Evolutionary conservation across 2,113 vertebrate genomes (phyloP), one percentile per base, ranked within the genome.

Genomic region (Alethe castanea): DNA sequence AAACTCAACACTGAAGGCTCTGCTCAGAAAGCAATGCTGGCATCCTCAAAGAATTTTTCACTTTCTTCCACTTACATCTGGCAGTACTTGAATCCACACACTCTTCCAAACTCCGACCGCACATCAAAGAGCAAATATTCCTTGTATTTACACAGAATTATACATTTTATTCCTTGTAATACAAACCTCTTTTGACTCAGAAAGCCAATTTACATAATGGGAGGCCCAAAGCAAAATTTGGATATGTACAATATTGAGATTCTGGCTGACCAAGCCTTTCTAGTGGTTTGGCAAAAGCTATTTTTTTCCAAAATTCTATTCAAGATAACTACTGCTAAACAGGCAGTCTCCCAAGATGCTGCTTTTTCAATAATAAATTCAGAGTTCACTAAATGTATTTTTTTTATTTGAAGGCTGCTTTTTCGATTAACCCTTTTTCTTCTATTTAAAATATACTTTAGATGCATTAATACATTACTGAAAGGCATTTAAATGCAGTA

Each of bases 51-150:
- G 42, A 54, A 61, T 93, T 95, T 96, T 94, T 86, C 48, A 87
- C 69, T 72, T 48, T 90, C 78, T 95, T 81, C 57, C 70, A 36
- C 67, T 89, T 87, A 29, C 14, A 95, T 82, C 90, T 94, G 85
- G 91, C 72, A 90, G 42, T 23, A 82, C 14, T 85, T 87, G 90
- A 79, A 90, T 87, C 79, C 60, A 81, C 62, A 93, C 12, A 67
- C 92, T 78, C 60, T 85, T 71, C 74, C 71, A 88, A 92, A 96
- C 71, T 94, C 94, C 86, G 83, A 92, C 57, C 35, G 29, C 57
- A 81, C 92, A 92, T 4, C 86, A 79, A 83, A 96, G 77, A 94
- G 59, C 79, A 97, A 97, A 96, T 82, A 95, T 92, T 94, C 67
- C 72, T 84, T 83, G 59, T 80, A 96, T 53, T 62, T 72, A 73